Evolutionary conservation across 2,113 vertebrate species (phyloP).

Genomic region (Protobothrops mucrosquamatus): DNA sequence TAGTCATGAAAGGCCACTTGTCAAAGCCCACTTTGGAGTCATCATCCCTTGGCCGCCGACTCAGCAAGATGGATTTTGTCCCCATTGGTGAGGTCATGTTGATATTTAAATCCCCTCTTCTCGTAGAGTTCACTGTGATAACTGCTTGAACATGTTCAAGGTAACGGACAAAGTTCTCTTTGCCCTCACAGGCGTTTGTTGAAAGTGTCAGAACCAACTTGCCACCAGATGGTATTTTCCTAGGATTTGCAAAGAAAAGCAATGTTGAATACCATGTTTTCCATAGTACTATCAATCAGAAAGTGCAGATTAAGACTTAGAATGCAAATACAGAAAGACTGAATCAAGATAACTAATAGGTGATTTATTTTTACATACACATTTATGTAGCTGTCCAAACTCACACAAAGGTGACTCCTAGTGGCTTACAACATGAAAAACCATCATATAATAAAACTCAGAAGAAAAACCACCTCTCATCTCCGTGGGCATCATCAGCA

Average conservation of each 20-base stretch:
- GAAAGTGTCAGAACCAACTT: constrained; percentile 85
- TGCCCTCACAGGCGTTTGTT: constrained; percentile 89
- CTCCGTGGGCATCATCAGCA: neutral
- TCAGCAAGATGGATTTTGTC: constrained; percentile 95
- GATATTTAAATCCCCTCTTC: constrained; percentile 93
- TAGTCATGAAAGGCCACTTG: constrained; percentile 99
- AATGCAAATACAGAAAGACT: neutral
- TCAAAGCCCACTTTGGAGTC: constrained; percentile 98
- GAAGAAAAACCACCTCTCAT: neutral
- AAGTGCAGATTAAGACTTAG: neutral
- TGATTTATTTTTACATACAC: neutral
- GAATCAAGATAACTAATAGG: neutral
- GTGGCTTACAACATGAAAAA: neutral
- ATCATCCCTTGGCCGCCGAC: constrained; percentile 90
- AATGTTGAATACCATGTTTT: neutral
- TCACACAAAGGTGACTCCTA: neutral
- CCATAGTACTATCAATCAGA: neutral
- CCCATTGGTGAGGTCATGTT: constrained; percentile 99
- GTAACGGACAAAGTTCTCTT: constrained; percentile 97
- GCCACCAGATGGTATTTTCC: constrained; percentile 86
- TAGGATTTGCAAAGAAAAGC: constrained; percentile 53
- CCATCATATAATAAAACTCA: neutral
- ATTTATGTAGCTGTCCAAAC: neutral
- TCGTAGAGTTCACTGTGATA: constrained; percentile 89
- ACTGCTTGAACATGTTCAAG: constrained; percentile 97